phyloP scores from a whole-genome alignment of 1,140 invertebrate genomes.

The Maniola jurtina region DNA sequence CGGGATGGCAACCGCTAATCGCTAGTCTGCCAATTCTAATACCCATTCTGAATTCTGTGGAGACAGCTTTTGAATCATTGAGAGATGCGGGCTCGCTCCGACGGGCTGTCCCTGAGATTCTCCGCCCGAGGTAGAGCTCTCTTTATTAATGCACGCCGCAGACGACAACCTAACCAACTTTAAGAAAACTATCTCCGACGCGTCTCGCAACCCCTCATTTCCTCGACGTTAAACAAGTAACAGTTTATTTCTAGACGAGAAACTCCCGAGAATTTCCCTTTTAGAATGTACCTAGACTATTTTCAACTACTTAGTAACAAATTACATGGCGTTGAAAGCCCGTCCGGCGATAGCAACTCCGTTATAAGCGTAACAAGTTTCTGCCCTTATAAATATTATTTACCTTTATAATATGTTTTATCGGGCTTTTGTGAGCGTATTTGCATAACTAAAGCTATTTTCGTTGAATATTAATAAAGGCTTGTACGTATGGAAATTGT shows the following conservation, averaged over 20 bases:
- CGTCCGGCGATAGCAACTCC: constrained; percentile 39
- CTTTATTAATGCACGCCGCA: constrained; percentile 56
- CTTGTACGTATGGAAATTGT: constrained; percentile 11
- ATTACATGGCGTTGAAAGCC: constrained; percentile 50
- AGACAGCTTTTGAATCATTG: constrained; percentile 28
- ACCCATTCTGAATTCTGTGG: constrained; percentile 7
- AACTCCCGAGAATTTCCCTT: constrained; percentile 54
- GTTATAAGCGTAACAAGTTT: constrained; percentile 53
- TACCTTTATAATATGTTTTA: constrained; percentile 19
- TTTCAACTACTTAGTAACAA: constrained; percentile 52
- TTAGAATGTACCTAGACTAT: constrained; percentile 49
- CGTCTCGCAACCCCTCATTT: constrained; percentile 48
- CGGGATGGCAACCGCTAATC: too few relatives aligned
- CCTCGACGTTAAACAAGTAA: constrained; percentile 56
- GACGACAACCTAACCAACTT: constrained; percentile 51
- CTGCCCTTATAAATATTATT: constrained; percentile 27
- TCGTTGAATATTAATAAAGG: constrained; percentile 20
- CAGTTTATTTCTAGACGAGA: constrained; percentile 55
- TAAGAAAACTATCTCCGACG: constrained; percentile 53
- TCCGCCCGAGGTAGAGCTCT: constrained; percentile 38
- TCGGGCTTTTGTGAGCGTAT: constrained; percentile 11
- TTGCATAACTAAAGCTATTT: constrained; percentile 13
- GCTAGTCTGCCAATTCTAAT: not conserved
- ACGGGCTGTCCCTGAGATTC: constrained; percentile 32
- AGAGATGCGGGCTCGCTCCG: constrained; percentile 20